These are phyloP conservation scores for Trididemnum clinides DNA, from an alignment of 23 tunicate species.

Conservation along the genomic window DNA sequence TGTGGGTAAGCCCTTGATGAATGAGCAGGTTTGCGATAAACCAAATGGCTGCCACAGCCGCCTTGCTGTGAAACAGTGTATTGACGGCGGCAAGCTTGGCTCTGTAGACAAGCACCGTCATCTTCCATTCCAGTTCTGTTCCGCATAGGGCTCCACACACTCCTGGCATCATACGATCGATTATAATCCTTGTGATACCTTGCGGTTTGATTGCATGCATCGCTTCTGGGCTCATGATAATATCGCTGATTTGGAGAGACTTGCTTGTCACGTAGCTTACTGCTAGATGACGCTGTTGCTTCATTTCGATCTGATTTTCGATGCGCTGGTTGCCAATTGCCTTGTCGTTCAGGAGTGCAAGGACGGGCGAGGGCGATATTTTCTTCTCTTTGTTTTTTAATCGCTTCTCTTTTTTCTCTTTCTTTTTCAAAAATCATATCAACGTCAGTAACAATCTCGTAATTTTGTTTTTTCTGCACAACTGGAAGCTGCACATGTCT, in stretches of 20 bases:
- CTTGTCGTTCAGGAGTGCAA: neutral
- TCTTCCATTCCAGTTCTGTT: neutral
- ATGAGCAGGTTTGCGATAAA: neutral
- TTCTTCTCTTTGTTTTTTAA: neutral
- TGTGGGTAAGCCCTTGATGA: too few relatives aligned
- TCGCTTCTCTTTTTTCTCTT: neutral
- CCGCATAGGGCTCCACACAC: neutral
- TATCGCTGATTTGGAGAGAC: neutral
- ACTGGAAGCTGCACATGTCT: neutral
- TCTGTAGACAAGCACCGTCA: neutral
- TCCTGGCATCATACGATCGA: neutral
- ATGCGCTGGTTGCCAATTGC: neutral
- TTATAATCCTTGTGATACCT: neutral
- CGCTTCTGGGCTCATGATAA: neutral
- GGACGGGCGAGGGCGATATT: neutral
- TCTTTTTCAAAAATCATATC: conserved; percentile 27
- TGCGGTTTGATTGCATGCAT: neutral
- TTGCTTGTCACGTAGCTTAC: neutral
- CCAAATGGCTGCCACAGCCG: neutral
- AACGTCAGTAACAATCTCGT: conserved; percentile 57
- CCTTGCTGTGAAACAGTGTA: too few relatives aligned
- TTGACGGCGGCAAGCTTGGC: neutral
- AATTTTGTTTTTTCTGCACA: neutral
- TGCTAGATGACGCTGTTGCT: neutral
- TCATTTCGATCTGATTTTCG: too few relatives aligned